A percentile compares a stretch with the other conserved stretches of the same genome.
Evolutionary conservation across 1,140 invertebrate genomes (phyloP).

Genomic region (Pseudomyrmex cubaensis): DNA sequence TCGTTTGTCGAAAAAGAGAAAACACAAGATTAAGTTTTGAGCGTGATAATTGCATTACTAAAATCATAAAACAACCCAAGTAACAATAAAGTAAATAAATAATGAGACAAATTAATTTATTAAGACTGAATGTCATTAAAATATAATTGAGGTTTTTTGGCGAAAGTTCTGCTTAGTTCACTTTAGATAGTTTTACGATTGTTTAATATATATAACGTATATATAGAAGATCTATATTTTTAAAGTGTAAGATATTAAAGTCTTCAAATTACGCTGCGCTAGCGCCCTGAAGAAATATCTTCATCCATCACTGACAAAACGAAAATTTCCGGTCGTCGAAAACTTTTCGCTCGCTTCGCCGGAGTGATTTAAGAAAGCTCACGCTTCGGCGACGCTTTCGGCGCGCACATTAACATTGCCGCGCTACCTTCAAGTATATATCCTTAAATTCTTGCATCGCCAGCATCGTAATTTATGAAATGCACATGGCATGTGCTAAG

Average conservation of each 20-base stretch:
- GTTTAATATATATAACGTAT: background rate
- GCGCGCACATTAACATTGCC: background rate
- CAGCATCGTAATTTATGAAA: background rate
- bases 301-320: background rate
- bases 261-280: background rate
- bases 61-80: background rate
- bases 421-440: background rate
- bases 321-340: background rate
- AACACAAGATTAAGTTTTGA: background rate
- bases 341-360: background rate
- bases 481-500: background rate
- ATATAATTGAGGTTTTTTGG: background rate
- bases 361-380: background rate
- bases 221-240: background rate
- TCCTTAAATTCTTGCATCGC: conserved; percentile 26
- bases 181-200: too few species aligned
- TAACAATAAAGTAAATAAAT: background rate
- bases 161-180: too few species aligned
- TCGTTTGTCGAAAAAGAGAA: background rate
- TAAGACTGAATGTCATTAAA: background rate
- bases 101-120: background rate
- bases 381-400: background rate
- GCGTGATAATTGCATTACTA: background rate
- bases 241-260: background rate
- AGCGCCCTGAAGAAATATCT: background rate